Evolutionary conservation across 2,113 vertebrate species (phyloP), one percentile per base, ranked within the genome.

Genomic region (Hypomesus transpacificus): DNA sequence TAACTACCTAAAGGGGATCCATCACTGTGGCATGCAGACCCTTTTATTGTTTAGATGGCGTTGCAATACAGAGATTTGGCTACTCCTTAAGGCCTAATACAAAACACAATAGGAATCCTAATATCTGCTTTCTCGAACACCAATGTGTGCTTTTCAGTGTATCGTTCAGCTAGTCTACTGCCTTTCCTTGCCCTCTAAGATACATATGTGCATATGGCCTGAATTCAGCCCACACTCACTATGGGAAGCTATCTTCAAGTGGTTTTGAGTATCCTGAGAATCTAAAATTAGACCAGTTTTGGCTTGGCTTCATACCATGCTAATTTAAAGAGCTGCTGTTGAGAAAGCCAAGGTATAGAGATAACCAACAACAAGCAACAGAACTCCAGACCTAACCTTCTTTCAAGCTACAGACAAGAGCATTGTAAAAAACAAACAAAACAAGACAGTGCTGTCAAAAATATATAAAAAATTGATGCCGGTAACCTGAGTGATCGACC

Each of bases 271-370:
- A 68, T 74, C 70, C 58, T 60, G 52, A 58, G 54, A 24, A 67
- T 77, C 86, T 87, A 86, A 88, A 89, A 82, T 80, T 87, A 87
- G 80, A 82, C 70, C 70, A 72, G 67, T 82, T 80, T 66, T 77
- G 76, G 83, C 78, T 72, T 80, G 75, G 80, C 83, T 85, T 74
- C 58, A 61, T 75, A 84, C 81, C 73, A 79, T 80, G 68, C 72
- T 85, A 61, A 85, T 82, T 86, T 72, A 73, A 86, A 77, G 75
- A 82, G 77, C 75, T 39, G 80, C 76, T 76, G 82, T 86, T 46
- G 8, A 78, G 82, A 80, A 80, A 82, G 85, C 84, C 84, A 89
- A 80, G 46, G 54, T 73, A 75, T 76, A 82, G 75, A 85, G 83
- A 84, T 77, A 78, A 81, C 14, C n/a, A 64, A 66, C 60, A 79